Conservation (phyloP, 1,140 invertebrate genomes). For the Euschistus heros region DNA sequence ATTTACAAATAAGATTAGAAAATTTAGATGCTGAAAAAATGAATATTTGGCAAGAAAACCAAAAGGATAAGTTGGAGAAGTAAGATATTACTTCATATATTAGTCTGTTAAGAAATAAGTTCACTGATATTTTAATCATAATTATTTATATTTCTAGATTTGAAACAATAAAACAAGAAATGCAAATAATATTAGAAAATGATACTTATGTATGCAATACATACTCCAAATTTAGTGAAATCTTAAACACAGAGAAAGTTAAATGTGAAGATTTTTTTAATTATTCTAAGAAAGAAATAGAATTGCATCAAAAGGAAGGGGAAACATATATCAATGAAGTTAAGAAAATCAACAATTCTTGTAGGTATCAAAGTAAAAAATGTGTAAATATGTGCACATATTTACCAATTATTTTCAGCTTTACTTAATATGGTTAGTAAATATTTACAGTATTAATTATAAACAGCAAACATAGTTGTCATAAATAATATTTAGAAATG, state of each 20-base stretch:
- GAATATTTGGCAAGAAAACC: background rate
- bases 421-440: too few species aligned
- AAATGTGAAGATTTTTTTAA: background rate
- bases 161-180: background rate
- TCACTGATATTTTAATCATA: background rate
- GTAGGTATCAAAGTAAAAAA: too few species aligned
- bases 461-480: too few species aligned
- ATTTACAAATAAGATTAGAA: conserved; percentile 2
- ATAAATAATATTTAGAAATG: too few species aligned
- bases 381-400: too few species aligned
- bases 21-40: background rate
- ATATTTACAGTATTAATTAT: too few species aligned
- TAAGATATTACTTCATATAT: background rate
- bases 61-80: background rate
- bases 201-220: background rate
- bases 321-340: background rate
- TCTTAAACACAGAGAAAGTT: background rate
- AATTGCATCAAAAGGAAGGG: background rate
- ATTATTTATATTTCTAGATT: background rate
- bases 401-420: too few species aligned
- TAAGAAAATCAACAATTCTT: background rate
- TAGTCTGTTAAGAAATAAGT: background rate
- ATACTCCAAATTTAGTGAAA: background rate
- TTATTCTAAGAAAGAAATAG: background rate
- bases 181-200: background rate